Percentiles rank a stretch among this genome's conserved stretches.
Evolutionary conservation across 2,113 vertebrate species (phyloP).

Genomic region (Tragulus kanchil): DNA sequence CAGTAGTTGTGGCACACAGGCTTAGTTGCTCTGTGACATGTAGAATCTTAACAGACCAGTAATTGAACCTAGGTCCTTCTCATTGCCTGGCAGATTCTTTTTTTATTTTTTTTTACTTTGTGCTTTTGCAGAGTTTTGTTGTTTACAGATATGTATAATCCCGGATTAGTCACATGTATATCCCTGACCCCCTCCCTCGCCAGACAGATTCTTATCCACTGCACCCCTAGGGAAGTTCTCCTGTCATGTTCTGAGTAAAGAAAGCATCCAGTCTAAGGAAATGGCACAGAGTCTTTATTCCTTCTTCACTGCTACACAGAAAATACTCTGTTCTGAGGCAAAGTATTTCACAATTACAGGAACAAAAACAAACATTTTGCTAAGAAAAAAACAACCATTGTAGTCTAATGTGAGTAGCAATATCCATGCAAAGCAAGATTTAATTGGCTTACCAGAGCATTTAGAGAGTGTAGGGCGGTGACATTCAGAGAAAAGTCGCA

Average conservation of each 20-base stretch:
- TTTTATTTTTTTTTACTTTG: no score
- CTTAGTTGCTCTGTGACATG: neutral
- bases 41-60: neutral
- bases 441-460: neutral
- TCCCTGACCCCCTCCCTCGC: no score
- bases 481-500: neutral
- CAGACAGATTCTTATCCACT: neutral
- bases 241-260: neutral
- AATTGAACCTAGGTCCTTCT: accelerated
- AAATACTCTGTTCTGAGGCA: neutral
- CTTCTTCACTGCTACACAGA: neutral
- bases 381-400: neutral
- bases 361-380: conserved; percentile 38
- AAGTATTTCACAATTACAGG: neutral
- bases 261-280: neutral
- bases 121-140: no score
- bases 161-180: no score
- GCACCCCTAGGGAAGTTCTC: neutral
- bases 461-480: neutral
- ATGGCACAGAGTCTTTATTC: neutral
- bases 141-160: no score
- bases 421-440: neutral
- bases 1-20: neutral
- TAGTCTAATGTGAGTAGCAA: neutral
- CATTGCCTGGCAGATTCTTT: neutral